These are phyloP conservation scores for Nomada ruficornis DNA, from an alignment of 2,888 invertebrate species.

Conservation along the genomic window DNA sequence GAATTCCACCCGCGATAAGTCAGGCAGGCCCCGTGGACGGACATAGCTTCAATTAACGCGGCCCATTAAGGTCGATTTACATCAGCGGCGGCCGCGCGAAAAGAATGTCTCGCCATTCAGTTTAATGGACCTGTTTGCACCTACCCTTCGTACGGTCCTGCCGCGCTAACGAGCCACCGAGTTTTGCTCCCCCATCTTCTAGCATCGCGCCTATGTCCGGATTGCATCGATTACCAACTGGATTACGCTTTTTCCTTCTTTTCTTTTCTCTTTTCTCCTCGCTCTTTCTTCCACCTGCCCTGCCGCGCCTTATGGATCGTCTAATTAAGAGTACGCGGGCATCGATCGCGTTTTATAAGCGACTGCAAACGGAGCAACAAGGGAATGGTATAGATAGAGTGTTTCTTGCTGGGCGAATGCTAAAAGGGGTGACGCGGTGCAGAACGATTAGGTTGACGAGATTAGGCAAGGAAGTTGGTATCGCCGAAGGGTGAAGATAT, in stretches of 20 bases:
- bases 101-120: constrained; percentile 70
- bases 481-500: too few species aligned
- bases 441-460: not conserved
- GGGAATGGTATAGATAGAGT: not conserved
- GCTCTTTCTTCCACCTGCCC: too few species aligned
- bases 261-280: too few species aligned
- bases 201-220: constrained; percentile 36
- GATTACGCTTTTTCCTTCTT: constrained; percentile 8
- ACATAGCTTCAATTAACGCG: constrained; percentile 72
- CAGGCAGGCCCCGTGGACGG: constrained; percentile 55
- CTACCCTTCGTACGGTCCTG: constrained; percentile 63
- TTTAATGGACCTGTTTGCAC: constrained; percentile 75
- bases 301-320: constrained; percentile 13
- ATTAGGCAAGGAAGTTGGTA: not conserved
- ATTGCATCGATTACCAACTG: constrained; percentile 39
- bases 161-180: constrained; percentile 63
- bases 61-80: constrained; percentile 74
- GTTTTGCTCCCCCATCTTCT: constrained; percentile 2
- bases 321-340: not conserved
- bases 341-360: not conserved
- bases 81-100: constrained; percentile 66
- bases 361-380: too few species aligned
- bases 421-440: not conserved
- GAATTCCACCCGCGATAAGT: constrained; percentile 71
- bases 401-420: not conserved